These are phyloP conservation scores for Drosophila nr. medialis DNA, from an alignment of 2,888 invertebrate species.

Conservation along the genomic window DNA sequence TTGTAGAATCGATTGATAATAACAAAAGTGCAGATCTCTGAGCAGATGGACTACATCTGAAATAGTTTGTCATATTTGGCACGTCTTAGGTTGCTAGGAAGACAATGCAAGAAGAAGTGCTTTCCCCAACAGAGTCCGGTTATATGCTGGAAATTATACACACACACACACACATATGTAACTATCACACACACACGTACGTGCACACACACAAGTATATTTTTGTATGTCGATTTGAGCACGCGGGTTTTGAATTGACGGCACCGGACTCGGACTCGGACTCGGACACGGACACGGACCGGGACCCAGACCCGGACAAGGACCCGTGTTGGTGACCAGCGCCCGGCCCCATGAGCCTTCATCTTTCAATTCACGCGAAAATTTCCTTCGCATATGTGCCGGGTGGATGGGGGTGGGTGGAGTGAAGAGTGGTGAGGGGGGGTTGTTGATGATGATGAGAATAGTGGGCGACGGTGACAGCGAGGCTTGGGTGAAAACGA, in stretches of 20 bases:
- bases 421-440: slow-evolving; percentile 22
- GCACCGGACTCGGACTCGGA: neutral
- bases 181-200: slow-evolving; percentile 23
- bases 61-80: neutral
- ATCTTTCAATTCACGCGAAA: slow-evolving; percentile 81
- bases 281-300: neutral
- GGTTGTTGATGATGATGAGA: slow-evolving; percentile 29
- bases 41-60: neutral
- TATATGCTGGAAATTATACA: slow-evolving; percentile 53
- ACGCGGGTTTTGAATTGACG: slow-evolving; percentile 30
- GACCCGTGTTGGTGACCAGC: slow-evolving; percentile 61
- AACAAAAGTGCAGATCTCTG: neutral
- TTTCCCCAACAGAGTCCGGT: slow-evolving; percentile 33
- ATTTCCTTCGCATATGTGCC: slow-evolving; percentile 68
- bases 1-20: neutral
- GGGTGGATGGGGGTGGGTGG: slow-evolving; percentile 30
- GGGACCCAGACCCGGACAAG: neutral
- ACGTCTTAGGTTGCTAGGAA: slow-evolving; percentile 27
- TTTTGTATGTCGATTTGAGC: slow-evolving; percentile 27
- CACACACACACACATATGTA: slow-evolving; percentile 35
- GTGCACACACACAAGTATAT: slow-evolving; percentile 24
- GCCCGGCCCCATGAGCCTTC: slow-evolving; percentile 73
- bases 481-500: slow-evolving; percentile 70
- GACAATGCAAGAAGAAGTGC: slow-evolving; percentile 60
- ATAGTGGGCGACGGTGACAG: slow-evolving; percentile 65